A percentile compares a stretch with the other conserved stretches of the same genome.
These are phyloP conservation scores for Drosophila acutilabella DNA, from an alignment of 2,888 invertebrate species.

Conservation along the genomic window DNA sequence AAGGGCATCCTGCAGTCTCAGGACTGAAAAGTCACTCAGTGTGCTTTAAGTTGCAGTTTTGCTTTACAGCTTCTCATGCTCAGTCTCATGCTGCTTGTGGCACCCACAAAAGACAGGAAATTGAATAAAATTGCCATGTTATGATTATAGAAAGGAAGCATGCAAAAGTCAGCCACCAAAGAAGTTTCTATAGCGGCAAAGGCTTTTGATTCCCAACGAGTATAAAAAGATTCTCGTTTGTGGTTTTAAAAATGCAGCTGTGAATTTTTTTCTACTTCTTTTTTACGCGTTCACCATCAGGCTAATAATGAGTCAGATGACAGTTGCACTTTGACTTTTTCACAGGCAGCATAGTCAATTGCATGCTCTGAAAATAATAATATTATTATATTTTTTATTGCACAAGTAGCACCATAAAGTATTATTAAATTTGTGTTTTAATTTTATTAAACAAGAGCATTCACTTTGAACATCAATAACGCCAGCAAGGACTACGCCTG, in stretches of 20 bases:
- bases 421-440: conserved; percentile 74
- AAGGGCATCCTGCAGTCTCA: background rate
- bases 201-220: conserved; percentile 12
- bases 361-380: conserved; percentile 26
- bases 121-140: conserved; percentile 77
- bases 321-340: conserved; percentile 53
- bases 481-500: conserved; percentile 17
- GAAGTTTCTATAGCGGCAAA: background rate
- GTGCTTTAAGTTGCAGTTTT: background rate
- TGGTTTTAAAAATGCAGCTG: conserved; percentile 20
- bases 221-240: conserved; percentile 50
- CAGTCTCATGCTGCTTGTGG: conserved; percentile 33
- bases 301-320: conserved; percentile 63
- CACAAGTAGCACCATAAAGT: conserved; percentile 26
- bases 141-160: conserved; percentile 69
- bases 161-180: conserved; percentile 40
- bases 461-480: conserved; percentile 80
- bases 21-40: background rate
- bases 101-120: conserved; percentile 70
- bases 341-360: conserved; percentile 10
- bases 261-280: conserved; percentile 36
- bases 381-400: conserved; percentile 19
- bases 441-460: conserved; percentile 78
- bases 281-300: conserved; percentile 10
- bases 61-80: conserved; percentile 8